Base-by-base conservation (phyloP, 1,140 invertebrate species). In the Drosophila santomea region DNA sequence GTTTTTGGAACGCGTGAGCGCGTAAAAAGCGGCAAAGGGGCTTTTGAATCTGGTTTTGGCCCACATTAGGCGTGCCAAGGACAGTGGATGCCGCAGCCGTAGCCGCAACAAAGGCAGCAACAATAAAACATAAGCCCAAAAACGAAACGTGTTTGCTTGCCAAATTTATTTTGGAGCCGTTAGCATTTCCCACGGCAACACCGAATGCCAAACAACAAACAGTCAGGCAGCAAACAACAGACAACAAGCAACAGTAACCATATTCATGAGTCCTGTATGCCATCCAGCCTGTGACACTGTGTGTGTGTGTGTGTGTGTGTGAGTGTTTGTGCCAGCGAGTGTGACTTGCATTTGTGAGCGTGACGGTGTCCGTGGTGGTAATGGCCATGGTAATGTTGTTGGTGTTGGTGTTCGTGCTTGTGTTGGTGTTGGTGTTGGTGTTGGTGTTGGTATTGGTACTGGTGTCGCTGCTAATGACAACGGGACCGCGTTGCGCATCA, bases 401-500 rank as follows among this genome's bases (percentile, higher is more conserved):
- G 28, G 44, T 58, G 45, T 61, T 48, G 58, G 43, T 25, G 28
- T 32, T 32, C 7, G 7, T 32, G 28, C 8, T 32, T 1, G 44
- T 61, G 47, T 61, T 48, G 58, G 61, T 74, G 55, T 35, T 11
- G 5, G 50, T 38, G 15, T 0, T 50, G 45, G 58, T 25, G 12
- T 10, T 44, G 15, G 43, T 44, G 4, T 6, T 23, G 54, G 59
- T 60, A 55, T 45, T 32, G 72, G 72, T 78, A 55, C 73, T 66
- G 63, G 71, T 83, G 83, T 88, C 86, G 83, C 86, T 88, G 81
- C 83, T 88, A 88, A 88, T 88, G 83, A 88, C 83, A 88, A 88
- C 84, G 84, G 68, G 56, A 69, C 79, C 75, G 80, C 76, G 83
- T 68, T 81, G 79, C 84, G 84, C 83, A 88, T 88, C 83, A 88